Base-by-base conservation (phyloP, 30 jellyfish, hydroid and myxozoan species). In the Aurelia sp. region DNA sequence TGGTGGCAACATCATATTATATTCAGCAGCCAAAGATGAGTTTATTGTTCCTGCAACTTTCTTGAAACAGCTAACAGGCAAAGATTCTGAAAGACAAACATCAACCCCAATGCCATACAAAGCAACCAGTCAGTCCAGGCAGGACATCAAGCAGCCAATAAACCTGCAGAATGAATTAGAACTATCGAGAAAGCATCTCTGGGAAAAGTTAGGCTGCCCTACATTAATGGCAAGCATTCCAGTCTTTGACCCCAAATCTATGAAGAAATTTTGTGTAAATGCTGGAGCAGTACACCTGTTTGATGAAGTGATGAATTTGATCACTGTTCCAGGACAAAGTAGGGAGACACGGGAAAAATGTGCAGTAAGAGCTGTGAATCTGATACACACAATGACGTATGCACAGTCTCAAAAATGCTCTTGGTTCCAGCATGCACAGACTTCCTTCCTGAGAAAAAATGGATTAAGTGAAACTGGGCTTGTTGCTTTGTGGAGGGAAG, bases 401-500 rank as follows among this genome's bases (percentile, higher is more conserved):
- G 79, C 79, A 48, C 79, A 67, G 59, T 67, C 79, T 67, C 58
- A 67, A 47, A 67, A 67, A 30, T 67, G 79, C 79, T 19, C 30
- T 47, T 67, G 79, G 79, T 31, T 67, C 52, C 57, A 67, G 40
- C 84, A 72, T 72, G 33, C 30, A 44, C 22, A 72, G 22, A 33
- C 69, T 19, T 33, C 69, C 68, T 44, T 52, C 44, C 70, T 69
- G 35, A 69, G 80, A 41, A 33, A 44, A 69, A 52, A 69, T 69
- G 80, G 80, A 11, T 27, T 72, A 27, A 47, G 69, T 44, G 84
- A 72, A 44, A 72, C 69, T 44, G 40, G 84, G 69, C 51, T 72
- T 18, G 24, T 24, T 17, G 69, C 84, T 72, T 19, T 38, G 21
- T 50, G 84, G 84, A 35, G 50, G 21, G 84, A 72, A 53, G 84